Percentiles rank a stretch among this genome's conserved stretches.
Conservation (phyloP, 2,888 invertebrate genomes). For the Noctua fimbriata region DNA sequence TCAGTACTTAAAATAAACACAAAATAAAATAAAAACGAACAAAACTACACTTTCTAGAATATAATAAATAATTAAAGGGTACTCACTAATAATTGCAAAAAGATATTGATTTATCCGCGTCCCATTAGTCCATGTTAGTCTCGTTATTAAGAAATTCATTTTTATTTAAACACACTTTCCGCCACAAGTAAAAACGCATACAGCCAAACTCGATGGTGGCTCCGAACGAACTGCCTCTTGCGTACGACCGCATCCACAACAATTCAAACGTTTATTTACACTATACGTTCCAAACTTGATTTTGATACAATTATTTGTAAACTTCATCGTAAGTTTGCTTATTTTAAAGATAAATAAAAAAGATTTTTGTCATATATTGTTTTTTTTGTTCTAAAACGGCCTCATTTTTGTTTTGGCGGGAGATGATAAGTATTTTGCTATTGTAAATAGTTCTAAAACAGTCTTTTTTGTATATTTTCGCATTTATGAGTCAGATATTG, state of each 20-base stretch:
- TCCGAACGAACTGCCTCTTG: constrained; percentile 71
- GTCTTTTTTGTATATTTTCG: background rate
- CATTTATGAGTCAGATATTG: background rate
- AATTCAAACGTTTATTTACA: constrained; percentile 67
- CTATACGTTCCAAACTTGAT: constrained; percentile 46
- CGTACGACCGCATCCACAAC: constrained; percentile 63
- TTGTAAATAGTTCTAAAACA: background rate
- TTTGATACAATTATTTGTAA: constrained; percentile 60
- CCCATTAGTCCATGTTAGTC: constrained; percentile 84
- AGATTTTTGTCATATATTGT: constrained; percentile 4
- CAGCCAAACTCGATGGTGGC: constrained; percentile 76
- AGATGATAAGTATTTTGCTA: background rate
- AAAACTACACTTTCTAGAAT: background rate
- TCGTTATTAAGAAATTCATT: constrained; percentile 86
- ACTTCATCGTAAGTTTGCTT: constrained; percentile 32
- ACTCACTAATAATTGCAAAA: constrained; percentile 86
- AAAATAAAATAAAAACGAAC: constrained; percentile 4
- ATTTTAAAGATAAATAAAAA: constrained; percentile 25
- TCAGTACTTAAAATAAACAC: background rate
- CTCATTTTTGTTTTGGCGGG: constrained; percentile 3
- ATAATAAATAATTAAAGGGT: constrained; percentile 45
- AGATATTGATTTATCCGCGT: constrained; percentile 86
- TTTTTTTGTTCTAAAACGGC: constrained; percentile 9
- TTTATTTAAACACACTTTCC: constrained; percentile 59
- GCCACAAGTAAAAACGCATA: constrained; percentile 61